A percentile compares a stretch with the other conserved stretches of the same genome.
phyloP scores from a whole-genome alignment of 2,797 vertebrate species.

The Crocidura indochinensis region DNA sequence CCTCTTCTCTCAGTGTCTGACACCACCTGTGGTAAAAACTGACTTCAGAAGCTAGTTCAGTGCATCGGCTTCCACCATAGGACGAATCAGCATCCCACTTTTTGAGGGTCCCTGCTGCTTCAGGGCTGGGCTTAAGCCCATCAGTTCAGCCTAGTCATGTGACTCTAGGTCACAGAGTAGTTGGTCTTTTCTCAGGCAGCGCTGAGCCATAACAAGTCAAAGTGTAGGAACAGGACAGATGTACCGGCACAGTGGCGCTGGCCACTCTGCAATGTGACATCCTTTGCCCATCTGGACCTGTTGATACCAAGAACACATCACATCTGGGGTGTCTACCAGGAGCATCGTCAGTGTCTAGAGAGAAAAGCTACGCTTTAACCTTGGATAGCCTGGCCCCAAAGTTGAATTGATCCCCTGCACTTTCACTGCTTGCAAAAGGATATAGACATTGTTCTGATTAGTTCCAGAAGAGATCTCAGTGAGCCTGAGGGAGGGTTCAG shows the following conservation, averaged over 20 bases:
- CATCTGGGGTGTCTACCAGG: conserved; percentile 13
- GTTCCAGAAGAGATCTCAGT: conserved; percentile 8
- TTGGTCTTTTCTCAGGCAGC: neutral
- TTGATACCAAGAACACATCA: neutral
- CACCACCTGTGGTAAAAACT: neutral
- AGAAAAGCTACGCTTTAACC: conserved; percentile 7
- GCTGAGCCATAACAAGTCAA: neutral
- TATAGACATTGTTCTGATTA: neutral
- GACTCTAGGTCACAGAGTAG: neutral
- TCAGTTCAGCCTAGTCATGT: neutral
- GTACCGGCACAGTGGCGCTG: too few species aligned
- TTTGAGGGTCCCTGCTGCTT: neutral
- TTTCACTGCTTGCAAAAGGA: conserved; percentile 2
- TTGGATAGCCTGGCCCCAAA: conserved; percentile 21
- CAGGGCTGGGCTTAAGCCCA: neutral
- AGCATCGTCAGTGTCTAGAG: conserved; percentile 43
- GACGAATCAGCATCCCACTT: neutral
- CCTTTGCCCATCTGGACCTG: neutral
- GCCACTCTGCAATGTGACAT: neutral
- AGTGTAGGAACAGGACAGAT: neutral
- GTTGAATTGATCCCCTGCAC: neutral
- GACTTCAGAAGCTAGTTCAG: neutral
- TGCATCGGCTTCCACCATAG: neutral
- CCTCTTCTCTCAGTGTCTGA: neutral
- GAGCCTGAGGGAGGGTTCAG: conserved; percentile 17